phyloP scores from a whole-genome alignment of 2,888 invertebrate species.

The Scaptodrosophila latifasciaeformis region DNA sequence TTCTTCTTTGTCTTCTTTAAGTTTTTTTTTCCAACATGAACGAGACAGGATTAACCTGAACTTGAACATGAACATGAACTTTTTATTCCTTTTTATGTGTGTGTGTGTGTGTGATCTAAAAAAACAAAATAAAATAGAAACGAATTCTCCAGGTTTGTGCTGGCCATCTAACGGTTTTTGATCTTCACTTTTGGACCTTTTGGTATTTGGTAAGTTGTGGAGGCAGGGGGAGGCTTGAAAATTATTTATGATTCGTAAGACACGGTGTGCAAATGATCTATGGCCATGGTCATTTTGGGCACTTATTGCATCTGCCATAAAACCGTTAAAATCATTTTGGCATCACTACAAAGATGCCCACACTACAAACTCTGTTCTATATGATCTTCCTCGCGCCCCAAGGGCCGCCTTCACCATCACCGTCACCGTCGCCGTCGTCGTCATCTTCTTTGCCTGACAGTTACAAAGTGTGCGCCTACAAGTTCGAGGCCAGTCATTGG shows the following conservation, averaged over 20 bases:
- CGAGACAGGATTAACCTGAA: too few species aligned
- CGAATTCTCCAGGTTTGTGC: too few species aligned
- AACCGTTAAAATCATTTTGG: constrained; percentile 52
- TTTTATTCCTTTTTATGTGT: too few species aligned
- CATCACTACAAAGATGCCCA: constrained; percentile 18
- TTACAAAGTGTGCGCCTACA: constrained; percentile 54
- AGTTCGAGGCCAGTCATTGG: constrained; percentile 32
- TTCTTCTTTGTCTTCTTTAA: too few species aligned
- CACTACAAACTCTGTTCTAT: constrained; percentile 2
- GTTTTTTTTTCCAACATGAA: too few species aligned
- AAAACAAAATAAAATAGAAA: too few species aligned
- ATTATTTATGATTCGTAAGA: constrained; percentile 61
- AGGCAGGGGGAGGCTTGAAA: too few species aligned
- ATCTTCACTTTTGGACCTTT: background rate
- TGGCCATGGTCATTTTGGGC: constrained; percentile 43
- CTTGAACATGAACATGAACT: too few species aligned
- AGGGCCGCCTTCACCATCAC: too few species aligned
- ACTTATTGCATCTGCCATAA: constrained; percentile 50
- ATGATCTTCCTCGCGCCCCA: background rate
- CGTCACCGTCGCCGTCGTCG: too few species aligned
- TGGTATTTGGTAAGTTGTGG: too few species aligned
- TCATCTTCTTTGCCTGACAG: constrained; percentile 28
- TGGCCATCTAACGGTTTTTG: background rate
- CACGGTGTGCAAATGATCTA: constrained; percentile 63
- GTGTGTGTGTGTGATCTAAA: too few species aligned